Percentiles rank a stretch among this genome's conserved stretches.
Conservation (phyloP, 2,888 invertebrate genomes). For the Tetheella fluctuosa region DNA sequence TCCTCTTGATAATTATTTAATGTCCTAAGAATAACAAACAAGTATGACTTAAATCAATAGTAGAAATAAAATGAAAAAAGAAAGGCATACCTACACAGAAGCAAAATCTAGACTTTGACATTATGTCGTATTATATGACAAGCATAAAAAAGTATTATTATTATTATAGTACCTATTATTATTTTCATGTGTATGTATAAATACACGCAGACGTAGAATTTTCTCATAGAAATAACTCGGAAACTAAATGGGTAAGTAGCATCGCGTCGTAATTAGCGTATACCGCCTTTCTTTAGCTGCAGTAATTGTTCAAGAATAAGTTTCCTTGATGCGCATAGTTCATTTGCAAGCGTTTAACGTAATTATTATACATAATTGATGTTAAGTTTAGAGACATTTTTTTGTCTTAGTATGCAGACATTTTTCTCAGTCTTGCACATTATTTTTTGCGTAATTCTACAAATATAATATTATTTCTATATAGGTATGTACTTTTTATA, state of each 20-base stretch:
- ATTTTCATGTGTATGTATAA: neutral
- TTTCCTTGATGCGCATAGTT: conserved; percentile 27
- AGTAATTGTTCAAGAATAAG: conserved; percentile 24
- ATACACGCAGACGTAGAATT: conserved; percentile 8
- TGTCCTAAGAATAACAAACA: too few species aligned
- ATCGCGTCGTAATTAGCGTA: conserved; percentile 21
- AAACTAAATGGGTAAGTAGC: conserved; percentile 19
- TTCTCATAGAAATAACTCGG: conserved; percentile 25
- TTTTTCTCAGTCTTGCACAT: too few species aligned
- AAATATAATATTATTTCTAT: too few species aligned
- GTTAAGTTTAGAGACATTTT: neutral
- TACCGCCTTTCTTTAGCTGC: conserved; percentile 23
- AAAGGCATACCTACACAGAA: too few species aligned
- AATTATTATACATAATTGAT: conserved; percentile 14
- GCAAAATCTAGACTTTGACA: too few species aligned
- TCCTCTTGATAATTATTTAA: too few species aligned
- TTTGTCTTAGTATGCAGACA: neutral
- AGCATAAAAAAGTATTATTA: neutral
- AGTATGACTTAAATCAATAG: too few species aligned
- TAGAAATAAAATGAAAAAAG: too few species aligned
- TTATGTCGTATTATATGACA: too few species aligned
- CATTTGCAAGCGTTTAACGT: conserved; percentile 22
- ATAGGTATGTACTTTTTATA: too few species aligned
- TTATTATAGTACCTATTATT: neutral
- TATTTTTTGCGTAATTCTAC: too few species aligned